Base-by-base conservation (phyloP, 2,797 vertebrate species). In the Pangasius krempfi region DNA sequence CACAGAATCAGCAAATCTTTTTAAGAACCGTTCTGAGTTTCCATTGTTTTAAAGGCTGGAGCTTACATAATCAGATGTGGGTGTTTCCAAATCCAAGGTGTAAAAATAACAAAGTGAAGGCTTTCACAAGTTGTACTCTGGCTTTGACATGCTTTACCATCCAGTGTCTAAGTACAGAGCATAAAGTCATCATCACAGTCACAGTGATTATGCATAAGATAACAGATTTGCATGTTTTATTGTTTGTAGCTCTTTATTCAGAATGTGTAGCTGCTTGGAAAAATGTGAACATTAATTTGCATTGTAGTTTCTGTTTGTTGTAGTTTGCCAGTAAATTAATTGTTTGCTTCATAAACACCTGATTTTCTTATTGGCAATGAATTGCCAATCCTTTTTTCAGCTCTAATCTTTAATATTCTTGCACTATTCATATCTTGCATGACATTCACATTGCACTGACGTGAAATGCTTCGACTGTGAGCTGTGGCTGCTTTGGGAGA, bases 11-110 rank as follows among this genome's bases (percentile, higher is more conserved):
- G n/a, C 20, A 54, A 70, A 37, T 84, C n/a, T 84, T 54, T 70
- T 68, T 68, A 52, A 68, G 44, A 22, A 33, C 9, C 20, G 5
- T 68, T 68, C 44, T 84, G 37, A 82, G 40, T 64, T 83, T 62
- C 40, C 27, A 64, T 83, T 64, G 58, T 83, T 83, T 83, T 18
- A 44, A 44, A 25, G 60, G 25, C 80, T 64, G 3, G 64, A 83
- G 80, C 80, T 83, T 83, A 83, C 58, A 83, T 83, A 64, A 83
- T 83, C 58, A 62, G 13, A 62, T 83, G 58, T 64, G 40, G 58
- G 80, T 47, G 58, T 82, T 82, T 62, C 80, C 58, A n/a, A 64
- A 83, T 47, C 37, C 40, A 64, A 83, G 13, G 80, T 64, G 80
- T 62, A 83, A 64, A 64, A 83, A 64, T 83, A 83, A 47, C 80